These are phyloP conservation scores for Vipera latastei DNA, from an alignment of 2,797 vertebrate species.

Conservation along the genomic window DNA sequence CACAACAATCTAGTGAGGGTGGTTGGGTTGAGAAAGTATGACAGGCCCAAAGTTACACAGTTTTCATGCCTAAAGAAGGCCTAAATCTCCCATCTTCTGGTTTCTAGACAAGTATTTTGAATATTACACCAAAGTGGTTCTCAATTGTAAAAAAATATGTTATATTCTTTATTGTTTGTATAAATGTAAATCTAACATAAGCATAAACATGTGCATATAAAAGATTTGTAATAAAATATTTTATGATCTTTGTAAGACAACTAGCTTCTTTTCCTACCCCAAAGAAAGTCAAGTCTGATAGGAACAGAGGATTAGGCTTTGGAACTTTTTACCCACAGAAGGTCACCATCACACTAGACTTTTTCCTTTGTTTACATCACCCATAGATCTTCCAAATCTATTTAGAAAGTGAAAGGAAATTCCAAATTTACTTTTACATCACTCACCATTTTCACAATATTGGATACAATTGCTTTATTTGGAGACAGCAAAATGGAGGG, in stretches of 20 bases:
- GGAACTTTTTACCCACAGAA: not conserved
- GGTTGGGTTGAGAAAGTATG: not conserved
- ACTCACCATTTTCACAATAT: not conserved
- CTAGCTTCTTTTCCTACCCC: not conserved
- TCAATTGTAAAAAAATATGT: not conserved
- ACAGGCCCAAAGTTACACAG: not conserved
- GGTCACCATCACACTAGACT: not conserved
- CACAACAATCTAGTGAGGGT: not conserved
- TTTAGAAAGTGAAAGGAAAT: not conserved
- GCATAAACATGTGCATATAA: not conserved
- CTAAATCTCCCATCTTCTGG: not conserved
- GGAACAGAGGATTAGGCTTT: not conserved
- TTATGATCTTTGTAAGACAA: not conserved
- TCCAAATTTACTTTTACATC: not conserved
- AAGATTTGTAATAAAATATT: not conserved
- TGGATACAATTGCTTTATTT: not conserved
- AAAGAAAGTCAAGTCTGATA: not conserved
- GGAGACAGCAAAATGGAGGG: not conserved
- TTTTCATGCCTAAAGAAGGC: not conserved
- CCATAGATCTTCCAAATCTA: not conserved
- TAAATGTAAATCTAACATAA: not conserved
- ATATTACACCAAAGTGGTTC: not conserved
- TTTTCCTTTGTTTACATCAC: not conserved
- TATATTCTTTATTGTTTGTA: not conserved
- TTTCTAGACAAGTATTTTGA: not conserved